phyloP scores from a whole-genome alignment of 92 coral and sea anemone genomes.

The Zoanthus sociatus region DNA sequence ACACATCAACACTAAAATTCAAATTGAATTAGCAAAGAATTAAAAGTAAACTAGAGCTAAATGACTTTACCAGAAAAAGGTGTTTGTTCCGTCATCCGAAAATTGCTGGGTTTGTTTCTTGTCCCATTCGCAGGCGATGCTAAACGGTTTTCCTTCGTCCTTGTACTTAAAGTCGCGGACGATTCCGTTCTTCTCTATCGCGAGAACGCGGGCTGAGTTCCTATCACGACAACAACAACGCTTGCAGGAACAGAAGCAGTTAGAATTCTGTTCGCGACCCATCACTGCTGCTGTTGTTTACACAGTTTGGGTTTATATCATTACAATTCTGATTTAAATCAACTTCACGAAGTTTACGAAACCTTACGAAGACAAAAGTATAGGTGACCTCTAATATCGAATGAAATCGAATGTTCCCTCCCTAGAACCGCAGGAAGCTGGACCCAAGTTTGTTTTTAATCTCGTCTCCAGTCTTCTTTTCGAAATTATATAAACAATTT shows the following conservation, averaged over 20 bases:
- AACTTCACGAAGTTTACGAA: background rate
- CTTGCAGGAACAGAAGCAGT: conserved; percentile 30
- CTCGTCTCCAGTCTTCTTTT: background rate
- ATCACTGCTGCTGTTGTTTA: background rate
- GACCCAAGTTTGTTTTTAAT: background rate
- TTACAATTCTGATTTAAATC: background rate
- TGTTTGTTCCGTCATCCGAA: conserved; percentile 88
- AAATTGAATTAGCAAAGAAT: background rate
- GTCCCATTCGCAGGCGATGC: conserved; percentile 85
- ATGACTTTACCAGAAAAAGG: conserved; percentile 76
- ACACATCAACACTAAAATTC: background rate
- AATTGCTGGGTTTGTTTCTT: conserved; percentile 85
- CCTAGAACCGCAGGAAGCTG: background rate
- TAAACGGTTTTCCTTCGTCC: conserved; percentile 70
- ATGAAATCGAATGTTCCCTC: background rate
- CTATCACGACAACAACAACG: conserved; percentile 28
- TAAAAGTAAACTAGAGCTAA: background rate
- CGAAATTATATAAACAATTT: no score
- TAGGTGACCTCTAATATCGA: background rate
- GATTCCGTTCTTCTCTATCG: conserved; percentile 31
- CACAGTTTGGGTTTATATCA: background rate
- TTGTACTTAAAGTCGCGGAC: conserved; percentile 1
- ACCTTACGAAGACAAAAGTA: background rate
- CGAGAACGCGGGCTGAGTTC: background rate
- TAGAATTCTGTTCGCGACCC: conserved; percentile 37